Conservation (phyloP, 2,797 vertebrate genomes). For the Acanthiza pusilla region DNA sequence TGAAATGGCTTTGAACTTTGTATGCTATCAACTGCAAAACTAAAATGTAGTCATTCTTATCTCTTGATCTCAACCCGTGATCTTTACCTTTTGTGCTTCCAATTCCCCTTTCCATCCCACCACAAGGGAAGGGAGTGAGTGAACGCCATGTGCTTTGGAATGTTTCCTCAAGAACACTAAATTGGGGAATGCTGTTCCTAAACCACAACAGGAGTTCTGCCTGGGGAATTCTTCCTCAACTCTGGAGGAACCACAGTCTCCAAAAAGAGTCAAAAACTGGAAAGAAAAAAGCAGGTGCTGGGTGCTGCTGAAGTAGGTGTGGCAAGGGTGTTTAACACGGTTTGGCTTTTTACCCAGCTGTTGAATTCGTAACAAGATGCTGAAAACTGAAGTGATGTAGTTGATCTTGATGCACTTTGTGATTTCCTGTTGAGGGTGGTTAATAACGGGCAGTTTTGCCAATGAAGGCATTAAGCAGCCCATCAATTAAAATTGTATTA, state of each 20-base stretch:
- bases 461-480: background rate
- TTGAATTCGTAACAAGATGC: background rate
- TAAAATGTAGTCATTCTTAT: background rate
- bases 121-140: background rate
- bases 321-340: background rate
- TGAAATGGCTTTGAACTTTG: background rate
- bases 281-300: background rate
- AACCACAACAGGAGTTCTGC: background rate
- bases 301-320: background rate
- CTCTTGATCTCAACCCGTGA: accelerated
- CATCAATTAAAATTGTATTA: background rate
- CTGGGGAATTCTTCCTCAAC: accelerated
- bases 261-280: background rate
- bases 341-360: background rate
- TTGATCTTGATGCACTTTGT: accelerated
- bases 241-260: background rate
- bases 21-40: background rate
- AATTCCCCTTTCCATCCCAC: background rate
- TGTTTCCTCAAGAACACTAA: background rate
- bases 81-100: background rate
- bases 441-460: background rate
- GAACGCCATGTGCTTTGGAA: background rate
- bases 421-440: background rate
- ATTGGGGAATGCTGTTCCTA: background rate
- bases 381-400: background rate